Conservation (phyloP, 2,797 vertebrate species). For the Myotis planiceps region DNA sequence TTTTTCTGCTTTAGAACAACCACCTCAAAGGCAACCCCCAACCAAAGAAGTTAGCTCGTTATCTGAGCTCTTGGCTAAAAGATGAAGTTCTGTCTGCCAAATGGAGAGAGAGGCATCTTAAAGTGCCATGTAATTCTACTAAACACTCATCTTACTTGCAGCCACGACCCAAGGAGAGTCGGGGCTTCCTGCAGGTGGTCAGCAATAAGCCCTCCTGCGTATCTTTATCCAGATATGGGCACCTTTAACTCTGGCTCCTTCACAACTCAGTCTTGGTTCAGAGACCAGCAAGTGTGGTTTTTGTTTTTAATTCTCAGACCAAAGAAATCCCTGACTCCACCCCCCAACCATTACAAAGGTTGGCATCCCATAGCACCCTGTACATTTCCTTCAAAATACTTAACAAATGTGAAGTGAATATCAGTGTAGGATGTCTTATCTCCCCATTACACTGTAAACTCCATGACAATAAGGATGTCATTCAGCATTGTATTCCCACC, state of each 20-base stretch:
- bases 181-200: not conserved
- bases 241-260: not conserved
- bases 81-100: not conserved
- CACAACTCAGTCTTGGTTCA: not conserved
- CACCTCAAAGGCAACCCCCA: not conserved
- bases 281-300: not conserved
- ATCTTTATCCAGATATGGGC: not conserved
- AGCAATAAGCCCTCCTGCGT: not conserved
- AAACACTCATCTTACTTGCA: not conserved
- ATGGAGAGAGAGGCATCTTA: not conserved
- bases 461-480: not conserved
- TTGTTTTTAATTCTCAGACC: not conserved
- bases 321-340: not conserved
- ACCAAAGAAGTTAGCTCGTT: constrained; percentile 28
- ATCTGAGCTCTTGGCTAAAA: not conserved
- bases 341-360: not conserved
- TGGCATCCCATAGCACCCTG: not conserved
- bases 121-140: not conserved
- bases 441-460: not conserved
- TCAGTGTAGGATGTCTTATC: not conserved
- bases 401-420: not conserved
- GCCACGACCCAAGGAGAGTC: not conserved
- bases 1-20: not conserved
- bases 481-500: not conserved
- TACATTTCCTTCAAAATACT: not conserved